Percentiles rank a stretch among this genome's conserved stretches.
Conservation (phyloP, 2,888 invertebrate species). For the Lypha dubia region DNA sequence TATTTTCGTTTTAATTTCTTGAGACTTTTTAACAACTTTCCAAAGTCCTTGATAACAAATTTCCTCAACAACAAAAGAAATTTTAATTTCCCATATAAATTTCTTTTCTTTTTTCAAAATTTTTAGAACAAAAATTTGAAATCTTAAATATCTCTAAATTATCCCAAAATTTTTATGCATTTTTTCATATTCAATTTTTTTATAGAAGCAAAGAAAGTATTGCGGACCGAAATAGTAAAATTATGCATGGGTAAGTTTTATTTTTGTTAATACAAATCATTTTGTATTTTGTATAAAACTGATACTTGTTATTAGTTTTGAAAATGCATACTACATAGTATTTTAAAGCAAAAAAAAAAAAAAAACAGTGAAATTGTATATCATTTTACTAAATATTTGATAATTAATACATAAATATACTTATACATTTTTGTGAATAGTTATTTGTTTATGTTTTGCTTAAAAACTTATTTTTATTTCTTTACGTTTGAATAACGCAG, state of each 20-base stretch:
- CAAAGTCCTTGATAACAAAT: constrained; percentile 30
- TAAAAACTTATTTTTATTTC: neutral
- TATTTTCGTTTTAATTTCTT: constrained; percentile 15
- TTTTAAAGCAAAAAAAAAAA: too few relatives aligned
- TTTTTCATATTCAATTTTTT: constrained; percentile 69
- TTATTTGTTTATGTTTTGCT: constrained; percentile 22
- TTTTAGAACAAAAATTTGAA: constrained; percentile 50
- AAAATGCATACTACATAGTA: neutral
- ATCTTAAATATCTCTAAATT: constrained; percentile 37
- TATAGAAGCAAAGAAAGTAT: constrained; percentile 71
- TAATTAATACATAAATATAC: constrained; percentile 4
- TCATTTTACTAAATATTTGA: constrained; percentile 27
- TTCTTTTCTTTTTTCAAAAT: constrained; percentile 44
- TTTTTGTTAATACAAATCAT: constrained; percentile 11
- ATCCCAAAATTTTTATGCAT: constrained; percentile 66
- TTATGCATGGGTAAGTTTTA: constrained; percentile 65
- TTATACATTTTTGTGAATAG: neutral
- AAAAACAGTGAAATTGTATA: constrained; percentile 12
- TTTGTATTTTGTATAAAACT: constrained; percentile 41
- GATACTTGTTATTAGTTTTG: neutral
- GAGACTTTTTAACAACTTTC: constrained; percentile 24
- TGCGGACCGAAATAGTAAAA: constrained; percentile 60
- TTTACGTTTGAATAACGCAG: constrained; percentile 6
- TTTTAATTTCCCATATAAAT: neutral
- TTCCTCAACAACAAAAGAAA: neutral